These are phyloP conservation scores for Tenualosa ilisha DNA, from an alignment of 2,797 vertebrate genomes.

Conservation along the genomic window DNA sequence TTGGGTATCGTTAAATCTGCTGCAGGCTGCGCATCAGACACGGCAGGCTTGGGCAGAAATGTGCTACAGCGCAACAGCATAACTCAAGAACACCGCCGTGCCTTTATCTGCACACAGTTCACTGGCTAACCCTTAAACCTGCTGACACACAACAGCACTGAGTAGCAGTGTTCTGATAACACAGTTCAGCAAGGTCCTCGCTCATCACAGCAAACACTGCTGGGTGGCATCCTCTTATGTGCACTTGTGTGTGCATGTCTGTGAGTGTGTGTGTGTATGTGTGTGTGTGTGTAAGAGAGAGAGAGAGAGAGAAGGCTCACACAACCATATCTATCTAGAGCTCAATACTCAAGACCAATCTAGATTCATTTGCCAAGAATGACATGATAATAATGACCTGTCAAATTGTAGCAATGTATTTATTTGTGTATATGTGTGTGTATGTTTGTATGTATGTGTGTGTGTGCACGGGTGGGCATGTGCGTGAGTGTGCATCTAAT, in stretches of 20 bases:
- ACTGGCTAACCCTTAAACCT: conserved; percentile 38
- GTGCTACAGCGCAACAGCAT: conserved; percentile 65
- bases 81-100: conserved; percentile 68
- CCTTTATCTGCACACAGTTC: conserved; percentile 63
- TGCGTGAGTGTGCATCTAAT: not conserved
- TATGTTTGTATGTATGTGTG: not conserved
- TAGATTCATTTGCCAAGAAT: not conserved
- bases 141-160: conserved; percentile 30
- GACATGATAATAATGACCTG: not conserved
- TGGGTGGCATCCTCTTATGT: not conserved
- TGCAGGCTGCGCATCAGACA: not conserved
- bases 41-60: conserved; percentile 1
- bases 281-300: not conserved
- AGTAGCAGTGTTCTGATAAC: conserved; percentile 3
- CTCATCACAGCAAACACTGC: conserved; percentile 10
- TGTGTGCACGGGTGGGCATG: not conserved
- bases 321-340: not conserved
- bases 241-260: not conserved
- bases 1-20: not conserved
- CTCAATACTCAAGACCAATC: not conserved
- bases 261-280: not conserved
- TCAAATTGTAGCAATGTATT: not conserved
- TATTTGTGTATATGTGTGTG: not conserved
- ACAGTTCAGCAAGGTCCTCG: not conserved
- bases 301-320: not conserved